phyloP scores from a whole-genome alignment of 2,888 invertebrate species.

The Phanerotoma sp. region DNA sequence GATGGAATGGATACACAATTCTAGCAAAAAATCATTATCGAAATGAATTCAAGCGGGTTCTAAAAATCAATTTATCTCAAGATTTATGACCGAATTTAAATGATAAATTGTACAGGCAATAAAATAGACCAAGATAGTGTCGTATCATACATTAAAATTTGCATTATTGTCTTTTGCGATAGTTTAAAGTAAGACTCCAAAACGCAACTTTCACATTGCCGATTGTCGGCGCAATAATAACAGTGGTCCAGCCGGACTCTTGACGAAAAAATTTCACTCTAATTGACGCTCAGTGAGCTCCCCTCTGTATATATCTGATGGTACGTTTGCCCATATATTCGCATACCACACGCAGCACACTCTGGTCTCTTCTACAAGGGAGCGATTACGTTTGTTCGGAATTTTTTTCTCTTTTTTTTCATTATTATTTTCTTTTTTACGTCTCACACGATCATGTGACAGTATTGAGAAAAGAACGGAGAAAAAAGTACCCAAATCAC shows the following conservation, averaged over 20 bases:
- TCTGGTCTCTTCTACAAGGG: background rate
- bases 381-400: no score
- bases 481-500: background rate
- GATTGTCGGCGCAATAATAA: constrained; percentile 11
- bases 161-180: background rate
- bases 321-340: background rate
- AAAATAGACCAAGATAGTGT: background rate
- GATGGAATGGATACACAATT: background rate
- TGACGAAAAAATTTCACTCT: constrained; percentile 30
- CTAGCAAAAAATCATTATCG: no score
- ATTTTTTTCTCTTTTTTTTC: no score
- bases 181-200: background rate
- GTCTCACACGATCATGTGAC: background rate
- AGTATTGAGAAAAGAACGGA: background rate
- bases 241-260: constrained; percentile 20
- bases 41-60: no score
- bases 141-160: background rate
- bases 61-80: no score
- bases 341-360: constrained; percentile 15
- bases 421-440: no score
- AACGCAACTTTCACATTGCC: constrained; percentile 12
- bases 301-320: constrained; percentile 9
- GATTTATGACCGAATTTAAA: background rate
- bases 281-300: constrained; percentile 26
- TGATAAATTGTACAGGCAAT: background rate